Evolutionary conservation across 2,888 invertebrate species (phyloP), one percentile per base, ranked within the genome.

Genomic region (Lysandra bellargus): DNA sequence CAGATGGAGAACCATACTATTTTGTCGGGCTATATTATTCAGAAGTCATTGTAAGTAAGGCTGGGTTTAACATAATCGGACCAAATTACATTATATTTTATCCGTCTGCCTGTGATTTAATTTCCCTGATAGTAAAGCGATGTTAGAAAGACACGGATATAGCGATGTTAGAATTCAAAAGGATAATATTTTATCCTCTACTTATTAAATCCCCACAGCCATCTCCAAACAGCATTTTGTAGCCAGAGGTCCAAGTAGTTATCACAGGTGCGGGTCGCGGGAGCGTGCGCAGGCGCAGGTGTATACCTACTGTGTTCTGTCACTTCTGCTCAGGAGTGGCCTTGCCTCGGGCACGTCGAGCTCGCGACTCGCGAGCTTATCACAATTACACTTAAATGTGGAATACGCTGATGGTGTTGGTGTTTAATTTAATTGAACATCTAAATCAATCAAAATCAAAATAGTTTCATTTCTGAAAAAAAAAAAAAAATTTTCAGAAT

Each of bases 251-350:
- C 64, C 64, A 64, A 40, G 61, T 1, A 61, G 64, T 64, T 30
- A 23, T 1, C 49, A 9, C 30, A 44, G 64, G n/a, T 77, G 80
- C 12, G 37, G 37, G 37, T 37, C 37, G 37, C 37, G 75, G 49
- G 49, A 49, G 9, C 49, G 49, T 57, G 81, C 81, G 80, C 81
- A 64, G 79, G 80, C 64, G 64, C 64, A 64, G 64, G 64, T 64
- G 61, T 61, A 61, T 61, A 60, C n/a, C 23, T 61, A 60, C n/a
- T n/a, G 60, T n/a, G 1, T 4, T 2, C 60, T 23, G 23, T 23
- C 23, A 23, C 23, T 23, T 23, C 23, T 79, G 78, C 80, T 75
- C 81, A 75, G 81, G 76, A 78, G 79, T 76, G 79, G 79, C 81
- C 80, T 79, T 79, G 81, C 81, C 80, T 79, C 79, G 23, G 61